A percentile compares a stretch with the other conserved stretches of the same genome.
Conservation (phyloP, 2,888 invertebrate species). For the Drosophila recens region DNA sequence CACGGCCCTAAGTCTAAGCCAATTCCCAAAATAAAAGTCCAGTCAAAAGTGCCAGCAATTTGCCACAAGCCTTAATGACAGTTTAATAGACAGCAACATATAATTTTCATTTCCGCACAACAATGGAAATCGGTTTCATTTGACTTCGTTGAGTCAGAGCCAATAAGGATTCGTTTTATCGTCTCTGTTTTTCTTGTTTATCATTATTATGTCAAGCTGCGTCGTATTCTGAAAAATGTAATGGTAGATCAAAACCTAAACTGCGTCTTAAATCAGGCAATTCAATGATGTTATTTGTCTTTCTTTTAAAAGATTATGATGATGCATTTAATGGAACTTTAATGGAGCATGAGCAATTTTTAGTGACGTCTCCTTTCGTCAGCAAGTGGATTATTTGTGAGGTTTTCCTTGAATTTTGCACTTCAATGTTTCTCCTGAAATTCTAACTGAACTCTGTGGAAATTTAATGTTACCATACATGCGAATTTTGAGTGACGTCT, state of each 20-base stretch:
- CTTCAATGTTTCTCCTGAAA: neutral
- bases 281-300: neutral
- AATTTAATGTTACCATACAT: neutral
- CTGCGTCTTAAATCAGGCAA: neutral
- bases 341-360: constrained; percentile 1
- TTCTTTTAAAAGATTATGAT: neutral
- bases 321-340: neutral
- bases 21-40: constrained; percentile 30
- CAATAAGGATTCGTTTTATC: constrained; percentile 2
- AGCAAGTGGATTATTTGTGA: constrained; percentile 6
- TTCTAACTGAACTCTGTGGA: neutral
- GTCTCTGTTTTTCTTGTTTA: constrained; percentile 8
- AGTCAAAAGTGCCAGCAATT: constrained; percentile 37
- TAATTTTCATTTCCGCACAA: constrained; percentile 41
- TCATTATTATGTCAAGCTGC: constrained; percentile 7
- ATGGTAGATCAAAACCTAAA: neutral
- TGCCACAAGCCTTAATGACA: constrained; percentile 45
- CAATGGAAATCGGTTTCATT: constrained; percentile 17
- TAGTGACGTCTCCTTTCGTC: neutral
- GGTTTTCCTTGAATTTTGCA: neutral
- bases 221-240: neutral
- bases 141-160: neutral
- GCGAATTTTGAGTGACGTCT: neutral
- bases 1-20: constrained; percentile 1
- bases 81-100: constrained; percentile 42